Conservation (phyloP, 2,888 invertebrate genomes). For the Margaritifera margaritifera region DNA sequence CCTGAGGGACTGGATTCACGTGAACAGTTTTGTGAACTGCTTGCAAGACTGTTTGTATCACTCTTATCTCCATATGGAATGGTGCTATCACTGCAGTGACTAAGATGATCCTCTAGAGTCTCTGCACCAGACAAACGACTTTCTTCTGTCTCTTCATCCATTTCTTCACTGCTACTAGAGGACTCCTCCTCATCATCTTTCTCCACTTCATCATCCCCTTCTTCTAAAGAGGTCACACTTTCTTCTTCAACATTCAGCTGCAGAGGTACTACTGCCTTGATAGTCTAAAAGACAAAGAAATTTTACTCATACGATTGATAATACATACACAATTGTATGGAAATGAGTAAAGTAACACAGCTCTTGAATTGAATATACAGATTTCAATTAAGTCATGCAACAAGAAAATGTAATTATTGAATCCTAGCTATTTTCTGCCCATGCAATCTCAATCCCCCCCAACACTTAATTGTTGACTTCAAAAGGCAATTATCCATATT, state of each 20-base stretch:
- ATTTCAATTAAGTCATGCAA: no score
- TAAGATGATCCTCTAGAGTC: constrained; percentile 22
- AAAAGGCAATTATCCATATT: no score
- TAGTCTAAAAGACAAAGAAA: constrained; percentile 34
- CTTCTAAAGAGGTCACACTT: constrained; percentile 17
- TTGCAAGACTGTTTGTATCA: constrained; percentile 30
- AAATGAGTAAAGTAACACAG: no score
- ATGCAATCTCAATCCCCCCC: no score
- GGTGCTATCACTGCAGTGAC: constrained; percentile 35
- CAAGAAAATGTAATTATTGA: no score
- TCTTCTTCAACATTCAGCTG: constrained; percentile 18
- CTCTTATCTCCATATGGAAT: constrained; percentile 42
- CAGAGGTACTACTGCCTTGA: constrained; percentile 48
- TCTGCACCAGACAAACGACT: constrained; percentile 6
- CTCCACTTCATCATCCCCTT: constrained; percentile 21
- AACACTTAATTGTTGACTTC: no score
- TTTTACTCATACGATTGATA: no score
- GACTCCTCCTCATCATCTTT: constrained; percentile 16
- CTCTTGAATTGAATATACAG: no score
- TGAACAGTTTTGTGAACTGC: constrained; percentile 16
- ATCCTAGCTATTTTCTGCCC: no score
- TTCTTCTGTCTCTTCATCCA: constrained; percentile 11
- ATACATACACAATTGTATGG: no score
- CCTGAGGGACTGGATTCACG: no score
- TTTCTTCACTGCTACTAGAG: constrained; percentile 12